Evolutionary conservation across 1,140 invertebrate genomes (phyloP).

Genomic region (Thaumetopoea pityocampa): DNA sequence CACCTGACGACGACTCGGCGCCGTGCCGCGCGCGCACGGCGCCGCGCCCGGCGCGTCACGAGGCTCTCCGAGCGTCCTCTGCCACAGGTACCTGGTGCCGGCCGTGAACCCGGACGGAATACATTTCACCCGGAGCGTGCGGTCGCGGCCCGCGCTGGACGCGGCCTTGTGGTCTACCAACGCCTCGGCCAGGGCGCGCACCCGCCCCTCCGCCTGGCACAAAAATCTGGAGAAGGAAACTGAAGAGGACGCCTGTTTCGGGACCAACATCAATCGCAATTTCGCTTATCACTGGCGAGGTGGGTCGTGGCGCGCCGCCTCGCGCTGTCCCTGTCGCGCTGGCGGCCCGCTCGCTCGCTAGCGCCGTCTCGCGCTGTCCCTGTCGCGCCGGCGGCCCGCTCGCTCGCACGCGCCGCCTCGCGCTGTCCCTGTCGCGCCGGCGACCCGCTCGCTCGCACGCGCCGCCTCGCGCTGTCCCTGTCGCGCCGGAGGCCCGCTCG

Average conservation of each 20-base stretch:
- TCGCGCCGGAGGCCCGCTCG: too few relatives aligned
- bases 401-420: too few relatives aligned
- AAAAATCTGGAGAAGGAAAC: slow-evolving; percentile 51
- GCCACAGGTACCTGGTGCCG: slow-evolving; percentile 54
- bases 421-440: too few relatives aligned
- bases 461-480: too few relatives aligned
- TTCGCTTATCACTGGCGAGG: slow-evolving; percentile 69
- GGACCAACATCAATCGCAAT: slow-evolving; percentile 61
- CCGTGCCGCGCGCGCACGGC: too few relatives aligned
- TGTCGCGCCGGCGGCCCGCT: too few relatives aligned
- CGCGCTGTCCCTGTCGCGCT: background rate
- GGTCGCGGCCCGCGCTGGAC: slow-evolving; percentile 25
- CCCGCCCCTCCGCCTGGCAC: slow-evolving; percentile 44
- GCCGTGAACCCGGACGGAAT: slow-evolving; percentile 56
- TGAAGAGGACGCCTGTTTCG: slow-evolving; percentile 37
- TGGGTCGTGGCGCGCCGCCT: slow-evolving; percentile 15
- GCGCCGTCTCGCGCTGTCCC: too few relatives aligned
- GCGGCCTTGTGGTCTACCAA: slow-evolving; percentile 39
- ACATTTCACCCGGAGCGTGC: slow-evolving; percentile 43
- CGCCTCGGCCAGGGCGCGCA: slow-evolving; percentile 27
- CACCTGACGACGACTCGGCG: too few relatives aligned
- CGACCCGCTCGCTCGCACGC: too few relatives aligned
- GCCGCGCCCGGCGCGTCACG: too few relatives aligned
- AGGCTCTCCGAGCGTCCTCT: background rate
- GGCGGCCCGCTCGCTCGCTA: too few relatives aligned